Conservation (phyloP, 2,888 invertebrate genomes). For the Himalopsyche tibetana region DNA sequence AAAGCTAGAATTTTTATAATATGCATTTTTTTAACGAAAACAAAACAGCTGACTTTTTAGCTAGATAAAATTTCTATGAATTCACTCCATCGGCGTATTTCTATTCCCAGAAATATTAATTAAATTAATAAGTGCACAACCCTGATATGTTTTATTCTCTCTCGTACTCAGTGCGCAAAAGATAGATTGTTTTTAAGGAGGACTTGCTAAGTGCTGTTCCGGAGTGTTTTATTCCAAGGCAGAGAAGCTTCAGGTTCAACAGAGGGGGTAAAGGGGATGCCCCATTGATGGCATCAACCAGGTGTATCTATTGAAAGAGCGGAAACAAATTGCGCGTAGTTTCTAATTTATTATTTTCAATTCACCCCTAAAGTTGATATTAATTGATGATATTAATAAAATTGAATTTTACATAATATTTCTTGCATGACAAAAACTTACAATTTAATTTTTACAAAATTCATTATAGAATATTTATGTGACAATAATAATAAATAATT, state of each 20-base stretch:
- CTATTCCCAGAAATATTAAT: no score
- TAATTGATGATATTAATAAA: neutral
- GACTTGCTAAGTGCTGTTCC: conserved; percentile 39
- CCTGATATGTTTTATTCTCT: conserved; percentile 12
- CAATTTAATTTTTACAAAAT: no score
- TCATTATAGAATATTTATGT: no score
- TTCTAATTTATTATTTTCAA: conserved; percentile 24
- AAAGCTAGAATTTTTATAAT: no score
- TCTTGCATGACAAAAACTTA: no score
- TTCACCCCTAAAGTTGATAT: neutral
- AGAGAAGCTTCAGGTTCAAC: conserved; percentile 13
- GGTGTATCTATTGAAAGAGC: conserved; percentile 7
- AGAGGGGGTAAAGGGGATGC: conserved; percentile 2
- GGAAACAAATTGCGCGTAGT: neutral
- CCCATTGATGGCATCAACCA: conserved; percentile 27
- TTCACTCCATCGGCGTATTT: no score
- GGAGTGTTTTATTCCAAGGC: conserved; percentile 40
- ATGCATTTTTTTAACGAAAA: no score
- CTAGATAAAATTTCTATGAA: no score
- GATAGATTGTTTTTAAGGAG: conserved; percentile 43
- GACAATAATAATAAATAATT: no score
- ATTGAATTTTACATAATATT: neutral
- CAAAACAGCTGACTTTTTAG: no score
- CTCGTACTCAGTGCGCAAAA: conserved; percentile 25
- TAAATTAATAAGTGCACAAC: neutral